Base-by-base conservation (phyloP, 2,888 invertebrate genomes). In the Hetaerina titia region DNA sequence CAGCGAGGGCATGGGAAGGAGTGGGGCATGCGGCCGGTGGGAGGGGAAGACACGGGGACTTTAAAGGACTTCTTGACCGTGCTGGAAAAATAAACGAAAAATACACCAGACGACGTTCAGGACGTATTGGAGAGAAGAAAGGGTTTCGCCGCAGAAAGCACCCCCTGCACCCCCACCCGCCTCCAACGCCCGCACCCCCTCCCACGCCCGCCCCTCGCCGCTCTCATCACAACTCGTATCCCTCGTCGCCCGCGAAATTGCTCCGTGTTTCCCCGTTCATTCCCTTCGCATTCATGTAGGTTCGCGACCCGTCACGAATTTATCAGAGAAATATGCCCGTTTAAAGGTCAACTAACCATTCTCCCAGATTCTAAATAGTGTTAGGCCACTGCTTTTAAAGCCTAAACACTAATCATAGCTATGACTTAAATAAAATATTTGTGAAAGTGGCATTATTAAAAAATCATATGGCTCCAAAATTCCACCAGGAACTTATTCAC, bases 101-200 rank as follows among this genome's bases (percentile, higher is more conserved):
- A 81, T 22, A 81, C 92, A 69, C 69, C 74, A 69, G 92, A 56
- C 81, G 81, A 81, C 31, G 31, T 81, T 81, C 81, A n/a, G 31
- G 81, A 81, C 81, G 81, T 81, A 81, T 92, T 92, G 56, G 56
- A 56, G 45, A 69, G 69, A 90, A 92, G 69, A 92, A 92, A 92
- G 92, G 92, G 74, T 69, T 90, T 64, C 90, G 64, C 64, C 22
- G 45, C 45, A 22, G 0, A 56, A 57, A 57, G 89, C 5, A 17
- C 60, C 60, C 1, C 60, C 6, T 5, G 17, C 45, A 60, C 0
- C 57, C 19, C 58, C 57, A 8, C 31, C 81, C 31, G 19, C 45
- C 45, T 45, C 58, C 17, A 17, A 11, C 60, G 17, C 60, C 60
- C 60, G 17, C 45, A 4, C 13, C 57, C 56, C 89, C 57, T 19